These are phyloP conservation scores for Euwallacea fornicatus DNA, from an alignment of 1,140 invertebrate species.

Conservation along the genomic window DNA sequence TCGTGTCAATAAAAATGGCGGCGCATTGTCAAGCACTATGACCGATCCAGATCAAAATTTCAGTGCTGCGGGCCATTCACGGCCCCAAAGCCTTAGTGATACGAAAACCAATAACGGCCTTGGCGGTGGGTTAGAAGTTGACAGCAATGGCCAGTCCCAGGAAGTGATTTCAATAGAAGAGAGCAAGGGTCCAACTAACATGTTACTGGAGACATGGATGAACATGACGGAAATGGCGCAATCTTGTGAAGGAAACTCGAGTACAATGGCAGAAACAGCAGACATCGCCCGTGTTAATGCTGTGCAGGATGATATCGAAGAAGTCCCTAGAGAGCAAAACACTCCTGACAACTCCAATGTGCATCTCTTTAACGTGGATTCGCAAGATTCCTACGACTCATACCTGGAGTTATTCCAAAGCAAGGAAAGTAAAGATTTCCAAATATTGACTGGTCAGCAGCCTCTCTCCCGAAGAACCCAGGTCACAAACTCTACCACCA, in stretches of 20 bases:
- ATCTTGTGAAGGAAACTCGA: not conserved
- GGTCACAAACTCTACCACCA: not conserved
- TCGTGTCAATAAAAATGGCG: conserved; percentile 8
- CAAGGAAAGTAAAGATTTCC: conserved; percentile 35
- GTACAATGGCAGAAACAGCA: not conserved
- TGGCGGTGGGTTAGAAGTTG: not conserved
- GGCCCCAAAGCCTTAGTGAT: not conserved
- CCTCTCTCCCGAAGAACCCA: not conserved
- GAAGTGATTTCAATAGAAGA: conserved; percentile 20
- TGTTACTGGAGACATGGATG: conserved; percentile 3
- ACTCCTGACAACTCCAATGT: conserved; percentile 23
- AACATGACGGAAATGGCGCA: not conserved
- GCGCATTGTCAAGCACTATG: conserved; percentile 16
- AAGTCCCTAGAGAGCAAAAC: conserved; percentile 8
- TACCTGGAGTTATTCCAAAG: conserved; percentile 35
- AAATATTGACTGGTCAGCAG: conserved; percentile 19
- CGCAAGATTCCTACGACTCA: conserved; percentile 29
- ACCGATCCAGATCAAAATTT: conserved; percentile 12
- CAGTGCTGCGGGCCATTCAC: not conserved
- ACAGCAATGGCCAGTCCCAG: not conserved
- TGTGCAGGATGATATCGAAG: conserved; percentile 23
- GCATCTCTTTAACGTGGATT: conserved; percentile 36
- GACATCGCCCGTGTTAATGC: not conserved
- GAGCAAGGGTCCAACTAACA: conserved; percentile 25
- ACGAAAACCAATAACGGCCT: not conserved